Conservation (phyloP, 2,113 vertebrate genomes). For the Dromiciops gliroides region DNA sequence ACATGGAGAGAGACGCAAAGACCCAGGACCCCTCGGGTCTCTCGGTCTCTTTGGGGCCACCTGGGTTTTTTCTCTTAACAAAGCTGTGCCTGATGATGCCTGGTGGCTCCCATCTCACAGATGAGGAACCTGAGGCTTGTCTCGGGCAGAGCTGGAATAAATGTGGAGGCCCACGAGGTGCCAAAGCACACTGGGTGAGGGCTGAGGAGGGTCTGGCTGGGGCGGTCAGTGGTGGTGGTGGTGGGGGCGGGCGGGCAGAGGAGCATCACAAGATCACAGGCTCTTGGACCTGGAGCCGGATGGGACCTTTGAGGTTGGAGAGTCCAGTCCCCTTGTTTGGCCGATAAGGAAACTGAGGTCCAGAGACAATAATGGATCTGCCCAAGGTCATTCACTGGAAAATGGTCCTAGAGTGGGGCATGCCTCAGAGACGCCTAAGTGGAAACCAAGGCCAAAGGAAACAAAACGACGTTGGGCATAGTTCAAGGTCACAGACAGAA, state of each 20-base stretch:
- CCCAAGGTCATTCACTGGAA: background rate
- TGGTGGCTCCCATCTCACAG: background rate
- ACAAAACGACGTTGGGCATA: background rate
- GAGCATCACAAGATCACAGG: no score
- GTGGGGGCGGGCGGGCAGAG: no score
- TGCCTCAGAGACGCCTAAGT: no score
- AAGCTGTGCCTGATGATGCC: background rate
- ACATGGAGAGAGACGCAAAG: background rate
- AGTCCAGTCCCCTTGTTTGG: background rate
- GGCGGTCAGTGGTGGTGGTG: no score
- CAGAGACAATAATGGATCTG: background rate
- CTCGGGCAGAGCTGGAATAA: no score
- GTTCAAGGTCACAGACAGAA: background rate
- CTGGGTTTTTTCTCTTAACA: no score
- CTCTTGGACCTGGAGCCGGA: no score
- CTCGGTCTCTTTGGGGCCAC: background rate
- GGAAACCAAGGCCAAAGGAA: background rate
- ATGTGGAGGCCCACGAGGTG: background rate
- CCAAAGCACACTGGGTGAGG: background rate
- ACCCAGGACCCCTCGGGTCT: no score
- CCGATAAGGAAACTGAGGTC: conserved; percentile 8
- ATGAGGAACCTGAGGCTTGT: background rate
- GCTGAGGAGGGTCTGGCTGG: background rate
- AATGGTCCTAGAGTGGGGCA: background rate
- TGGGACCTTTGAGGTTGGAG: background rate